Evolutionary conservation across 2,797 vertebrate genomes (phyloP), one percentile per base, ranked within the genome.

Genomic region (Borostomias antarcticus): DNA sequence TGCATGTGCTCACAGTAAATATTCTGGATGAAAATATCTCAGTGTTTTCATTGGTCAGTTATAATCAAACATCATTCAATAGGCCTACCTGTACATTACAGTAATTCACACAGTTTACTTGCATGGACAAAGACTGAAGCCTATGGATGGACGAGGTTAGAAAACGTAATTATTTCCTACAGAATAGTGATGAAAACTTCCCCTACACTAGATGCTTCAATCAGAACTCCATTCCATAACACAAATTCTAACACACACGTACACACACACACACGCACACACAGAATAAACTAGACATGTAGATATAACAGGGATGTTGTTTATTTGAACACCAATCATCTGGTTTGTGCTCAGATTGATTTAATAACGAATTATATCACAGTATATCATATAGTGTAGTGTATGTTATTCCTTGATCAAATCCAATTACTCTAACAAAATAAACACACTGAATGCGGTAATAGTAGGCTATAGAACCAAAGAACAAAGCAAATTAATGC

Each of bases 1-100:
- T 76, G 58, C 72, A 73, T 82, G 80, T 89, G 75, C 76, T 88
- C 81, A 90, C 82, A 86, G 83, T 75, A 78, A 84, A 83, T 85
- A 87, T 77, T 82, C 62, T 84, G 74, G 78, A 82, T 78, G n/a
- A 85, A 68, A 67, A 81, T 77, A 82, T 72, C 75, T 77, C 74
- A 71, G 69, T 81, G 57, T 79, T 73, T 78, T 62, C 40, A 76
- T 67, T 79, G 72, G 68, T 75, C 64, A 75, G 81, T 70, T 68
- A 73, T 45, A 76, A 62, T 72, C 67, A 75, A 78, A 76, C 70
- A 76, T 78, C 86, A 79, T 88, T 83, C 72, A 71, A 70, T 68
- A n/a, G n/a, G n/a, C n/a, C n/a, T n/a, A 75, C 60, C 71, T 82
- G 66, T 73, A 86, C 77, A 76, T 66, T 72, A 77, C 54, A 81